phyloP scores from a whole-genome alignment of 1,140 invertebrate species.

The Ganaspis sp. region DNA sequence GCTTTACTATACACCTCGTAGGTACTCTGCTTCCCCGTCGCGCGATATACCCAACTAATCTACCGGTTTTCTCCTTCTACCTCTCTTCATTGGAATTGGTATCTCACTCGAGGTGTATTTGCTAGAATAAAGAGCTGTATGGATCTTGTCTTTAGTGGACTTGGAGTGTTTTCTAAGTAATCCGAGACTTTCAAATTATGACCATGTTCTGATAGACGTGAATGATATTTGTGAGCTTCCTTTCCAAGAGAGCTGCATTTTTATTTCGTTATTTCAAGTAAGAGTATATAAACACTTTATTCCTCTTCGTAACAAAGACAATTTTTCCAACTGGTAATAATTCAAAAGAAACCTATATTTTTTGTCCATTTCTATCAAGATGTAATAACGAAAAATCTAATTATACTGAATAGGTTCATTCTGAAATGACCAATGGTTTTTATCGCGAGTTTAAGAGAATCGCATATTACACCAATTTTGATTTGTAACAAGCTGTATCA shows the following conservation, averaged over 20 bases:
- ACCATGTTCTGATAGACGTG: background rate
- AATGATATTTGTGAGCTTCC: no score
- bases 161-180: slow-evolving; percentile 6
- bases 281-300: no score
- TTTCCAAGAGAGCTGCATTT: background rate
- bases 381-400: no score
- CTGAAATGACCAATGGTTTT: no score
- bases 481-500: background rate
- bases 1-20: slow-evolving; percentile 47
- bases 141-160: background rate
- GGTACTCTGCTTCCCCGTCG: slow-evolving; percentile 51
- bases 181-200: background rate
- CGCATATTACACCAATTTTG: background rate
- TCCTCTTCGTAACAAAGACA: no score
- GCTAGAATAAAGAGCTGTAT: background rate
- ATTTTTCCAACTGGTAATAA: no score
- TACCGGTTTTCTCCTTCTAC: slow-evolving; percentile 62
- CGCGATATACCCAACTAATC: slow-evolving; percentile 73
- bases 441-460: no score
- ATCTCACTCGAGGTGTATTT: slow-evolving; percentile 34
- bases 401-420: no score
- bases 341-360: no score
- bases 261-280: background rate
- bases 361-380: no score
- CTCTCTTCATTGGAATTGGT: slow-evolving; percentile 42